Evolutionary conservation across 2,113 vertebrate species (phyloP).

Genomic region (Lophura nycthemera): DNA sequence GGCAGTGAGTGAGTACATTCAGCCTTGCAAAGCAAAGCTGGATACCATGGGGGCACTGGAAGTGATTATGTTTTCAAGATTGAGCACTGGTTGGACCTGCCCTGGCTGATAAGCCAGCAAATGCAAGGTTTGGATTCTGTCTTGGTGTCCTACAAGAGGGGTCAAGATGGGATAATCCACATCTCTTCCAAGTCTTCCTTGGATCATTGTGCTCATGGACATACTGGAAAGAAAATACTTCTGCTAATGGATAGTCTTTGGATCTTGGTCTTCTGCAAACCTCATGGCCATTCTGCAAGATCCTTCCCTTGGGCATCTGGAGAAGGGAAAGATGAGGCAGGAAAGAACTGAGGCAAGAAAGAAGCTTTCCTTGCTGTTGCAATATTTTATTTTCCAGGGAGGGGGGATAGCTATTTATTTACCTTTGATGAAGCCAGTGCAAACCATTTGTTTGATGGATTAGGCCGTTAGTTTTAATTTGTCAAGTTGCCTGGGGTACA

Average conservation of each 20-base stretch:
- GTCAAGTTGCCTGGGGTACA: constrained; percentile 69
- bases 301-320: background rate
- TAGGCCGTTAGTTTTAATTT: constrained; percentile 69
- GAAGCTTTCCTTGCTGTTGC: background rate
- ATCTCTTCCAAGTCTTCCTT: background rate
- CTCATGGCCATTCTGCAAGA: background rate
- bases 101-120: background rate
- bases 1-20: background rate
- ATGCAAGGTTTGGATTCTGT: background rate
- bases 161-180: background rate
- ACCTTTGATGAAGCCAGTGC: constrained; percentile 22
- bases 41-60: background rate
- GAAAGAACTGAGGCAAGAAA: background rate
- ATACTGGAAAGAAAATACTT: background rate
- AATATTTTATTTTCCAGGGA: constrained; percentile 31
- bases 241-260: background rate
- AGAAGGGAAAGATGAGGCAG: background rate
- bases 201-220: background rate
- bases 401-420: constrained; percentile 52
- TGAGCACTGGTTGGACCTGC: background rate
- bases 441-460: constrained; percentile 70
- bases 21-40: background rate
- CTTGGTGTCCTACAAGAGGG: background rate
- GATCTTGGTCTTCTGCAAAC: background rate
- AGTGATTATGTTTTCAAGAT: background rate